Conservation (phyloP, 2,113 vertebrate genomes). For the Ramphastos sulfuratus region DNA sequence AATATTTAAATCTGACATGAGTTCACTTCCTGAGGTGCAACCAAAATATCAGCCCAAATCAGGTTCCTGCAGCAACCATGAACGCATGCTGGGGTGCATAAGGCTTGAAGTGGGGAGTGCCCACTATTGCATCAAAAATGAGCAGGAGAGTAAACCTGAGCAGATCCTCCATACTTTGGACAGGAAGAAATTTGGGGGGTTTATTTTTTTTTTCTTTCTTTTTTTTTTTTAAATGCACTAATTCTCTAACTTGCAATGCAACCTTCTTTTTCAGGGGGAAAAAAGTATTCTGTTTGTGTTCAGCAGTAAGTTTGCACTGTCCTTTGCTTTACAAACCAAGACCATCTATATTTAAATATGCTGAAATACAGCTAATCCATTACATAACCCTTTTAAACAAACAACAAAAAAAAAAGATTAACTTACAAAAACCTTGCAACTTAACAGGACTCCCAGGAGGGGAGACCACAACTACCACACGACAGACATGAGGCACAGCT, state of each 20-base stretch:
- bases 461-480: accelerated
- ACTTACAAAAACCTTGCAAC: not conserved
- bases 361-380: not conserved
- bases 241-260: not conserved
- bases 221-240: not conserved
- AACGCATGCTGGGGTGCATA: too few species aligned
- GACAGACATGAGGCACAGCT: not conserved
- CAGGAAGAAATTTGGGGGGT: not conserved
- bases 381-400: not conserved
- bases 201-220: too few species aligned
- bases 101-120: accelerated
- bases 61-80: not conserved
- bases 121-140: not conserved
- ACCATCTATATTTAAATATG: not conserved
- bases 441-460: not conserved
- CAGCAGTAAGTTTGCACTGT: not conserved
- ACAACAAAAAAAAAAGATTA: not conserved
- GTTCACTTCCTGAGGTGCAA: not conserved
- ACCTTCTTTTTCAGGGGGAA: not conserved
- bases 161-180: not conserved
- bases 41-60: not conserved
- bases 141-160: not conserved
- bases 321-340: not conserved
- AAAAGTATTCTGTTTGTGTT: not conserved
- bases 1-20: accelerated